Base-by-base conservation (phyloP, 2,888 invertebrate genomes). In the Drosophila yooni region DNA sequence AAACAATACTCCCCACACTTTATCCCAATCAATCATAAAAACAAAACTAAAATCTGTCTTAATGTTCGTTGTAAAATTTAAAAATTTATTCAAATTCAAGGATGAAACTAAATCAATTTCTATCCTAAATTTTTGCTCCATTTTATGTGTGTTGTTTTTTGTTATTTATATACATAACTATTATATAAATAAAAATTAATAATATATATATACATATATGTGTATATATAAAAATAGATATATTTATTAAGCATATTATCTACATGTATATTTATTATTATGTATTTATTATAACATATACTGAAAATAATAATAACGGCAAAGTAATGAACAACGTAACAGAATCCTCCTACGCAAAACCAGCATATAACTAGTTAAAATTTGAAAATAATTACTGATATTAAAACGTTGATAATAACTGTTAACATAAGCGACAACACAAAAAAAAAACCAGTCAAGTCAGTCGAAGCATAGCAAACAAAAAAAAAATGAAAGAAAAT, bases 61-160 rank as follows among this genome's bases (percentile, higher is more conserved):
- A 74, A 79, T 87, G 85, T 85, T 85, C 74, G 77, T 89, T 89
- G 76, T 81, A 76, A 74, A 80, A 68, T 83, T 72, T 67, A 18
- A 70, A 68, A 38, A 82, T 54, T 66, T 71, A 69, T 85, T 85
- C 75, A 72, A 73, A 75, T 82, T 78, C 59, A 70, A 74, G 68
- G 73, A 81, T 82, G 46, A 54, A 70, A 74, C 38, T 64, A 57
- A 64, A 70, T 31, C 70, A 36, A 77, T 74, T 88, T 82, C 73
- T 76, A 76, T 84, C 81, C 81, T 78, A 89, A 67, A 74, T 85
- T 81, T 75, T 84, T 82, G 82, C 85, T 91, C 83, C 83, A 85
- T 90, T 87, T 89, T 86, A 87, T 91, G 91, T 92, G 92, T 91
- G 91, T 91, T 91, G 89, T 90, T 89, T 87, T 91, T 91, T 91